phyloP scores from a whole-genome alignment of 2,113 vertebrate species.

The Microtus richardsoni region DNA sequence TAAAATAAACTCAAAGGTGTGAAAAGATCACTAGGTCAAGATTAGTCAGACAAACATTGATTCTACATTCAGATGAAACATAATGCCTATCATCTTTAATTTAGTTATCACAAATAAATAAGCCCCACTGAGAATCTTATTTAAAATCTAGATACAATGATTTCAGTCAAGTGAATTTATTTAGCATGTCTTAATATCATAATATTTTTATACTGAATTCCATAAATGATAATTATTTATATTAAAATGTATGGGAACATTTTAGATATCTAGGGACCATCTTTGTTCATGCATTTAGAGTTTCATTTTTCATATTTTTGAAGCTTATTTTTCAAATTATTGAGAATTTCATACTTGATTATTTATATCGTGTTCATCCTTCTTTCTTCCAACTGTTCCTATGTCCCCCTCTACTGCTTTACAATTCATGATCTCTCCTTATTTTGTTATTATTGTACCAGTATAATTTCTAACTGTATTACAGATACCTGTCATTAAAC shows the following conservation, averaged over 20 bases:
- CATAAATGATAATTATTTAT: background rate
- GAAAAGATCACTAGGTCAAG: conserved; percentile 3
- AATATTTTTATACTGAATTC: conserved; percentile 20
- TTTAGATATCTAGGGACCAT: background rate
- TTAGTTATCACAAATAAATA: conserved; percentile 14
- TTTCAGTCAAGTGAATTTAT: background rate
- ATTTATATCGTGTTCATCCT: background rate
- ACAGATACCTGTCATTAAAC: background rate
- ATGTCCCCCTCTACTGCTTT: background rate
- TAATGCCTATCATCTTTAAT: background rate
- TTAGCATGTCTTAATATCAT: conserved; percentile 6
- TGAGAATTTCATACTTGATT: background rate
- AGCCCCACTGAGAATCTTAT: background rate
- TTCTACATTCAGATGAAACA: conserved; percentile 9
- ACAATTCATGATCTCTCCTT: background rate
- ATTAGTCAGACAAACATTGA: conserved; percentile 10
- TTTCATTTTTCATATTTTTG: background rate
- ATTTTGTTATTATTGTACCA: background rate
- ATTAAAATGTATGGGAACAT: background rate
- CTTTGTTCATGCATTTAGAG: background rate
- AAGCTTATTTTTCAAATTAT: background rate
- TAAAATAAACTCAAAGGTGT: conserved; percentile 41
- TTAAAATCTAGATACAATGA: background rate
- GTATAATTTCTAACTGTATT: background rate
- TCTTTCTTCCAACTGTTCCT: background rate